Base-by-base conservation (phyloP, 2,888 invertebrate species). In the Xylota sylvarum region DNA sequence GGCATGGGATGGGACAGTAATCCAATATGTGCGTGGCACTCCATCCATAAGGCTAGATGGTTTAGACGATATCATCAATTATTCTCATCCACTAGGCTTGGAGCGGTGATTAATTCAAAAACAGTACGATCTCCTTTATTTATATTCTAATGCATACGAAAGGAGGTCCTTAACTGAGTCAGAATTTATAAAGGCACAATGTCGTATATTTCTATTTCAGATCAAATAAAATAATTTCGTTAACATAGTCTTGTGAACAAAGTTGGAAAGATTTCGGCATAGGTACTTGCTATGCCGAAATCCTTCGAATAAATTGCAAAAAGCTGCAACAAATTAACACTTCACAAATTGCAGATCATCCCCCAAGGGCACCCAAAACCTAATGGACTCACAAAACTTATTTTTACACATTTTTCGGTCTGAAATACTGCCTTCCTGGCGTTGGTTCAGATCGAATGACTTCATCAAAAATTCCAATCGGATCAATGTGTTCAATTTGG, bases 61-160 rank as follows among this genome's bases (percentile, higher is more conserved):
- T 19, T 17, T 46, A 40, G 5, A 56, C 56, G 56, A 17, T 64
- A 48, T 77, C 79, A 80, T 80, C 65, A 73, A 65, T 72, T 80
- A 72, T 64, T 72, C 64, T 48, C 60, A 62, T 73, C 40, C 55
- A 43, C 64, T 35, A 50, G 64, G 65, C 30, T 30, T 64, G 30
- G 37, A 40, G 64, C 58, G 56, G 56, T 56, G 46, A 56, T 70
- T 64, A 72, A 55, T 55, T 10, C 69, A 58, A 50, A 50, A 27
- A 19, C 17, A 50, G 14, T 37, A 27, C 40, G n/a, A 35, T 56
- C 23, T 46, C 6, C 7, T 64, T 64, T 19, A 55, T 56, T 74
- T 35, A 65, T 50, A 30, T 64, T 64, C 17, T 3, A 64, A 46
- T 17, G 58, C 35, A 30, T 30, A 46, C 0, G 27, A 19, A 50